Percentiles rank a stretch among this genome's conserved stretches.
Evolutionary conservation across 2,113 vertebrate genomes (phyloP).

Genomic region (Notechis scutatus): DNA sequence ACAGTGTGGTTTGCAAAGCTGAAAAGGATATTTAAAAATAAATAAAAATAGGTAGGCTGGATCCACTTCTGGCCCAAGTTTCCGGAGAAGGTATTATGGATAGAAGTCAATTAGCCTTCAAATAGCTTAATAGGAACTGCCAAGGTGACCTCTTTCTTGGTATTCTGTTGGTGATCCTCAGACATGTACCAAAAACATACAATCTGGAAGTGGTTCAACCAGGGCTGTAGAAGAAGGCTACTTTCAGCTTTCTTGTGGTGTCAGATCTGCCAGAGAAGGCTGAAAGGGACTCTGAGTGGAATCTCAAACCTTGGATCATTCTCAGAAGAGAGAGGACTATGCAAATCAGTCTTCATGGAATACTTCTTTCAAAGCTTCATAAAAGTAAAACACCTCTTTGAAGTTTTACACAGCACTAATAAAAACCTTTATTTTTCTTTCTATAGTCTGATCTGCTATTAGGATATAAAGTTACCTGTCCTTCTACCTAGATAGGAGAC

Average conservation of each 20-base stretch:
- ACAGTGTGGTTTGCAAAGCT: neutral
- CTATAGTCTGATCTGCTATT: neutral
- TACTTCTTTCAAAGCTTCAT: neutral
- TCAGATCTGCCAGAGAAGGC: neutral
- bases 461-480: neutral
- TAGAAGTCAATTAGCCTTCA: neutral
- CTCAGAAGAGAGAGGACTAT: neutral
- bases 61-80: neutral
- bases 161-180: neutral
- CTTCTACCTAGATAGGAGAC: neutral
- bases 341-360: neutral
- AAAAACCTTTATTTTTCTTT: neutral
- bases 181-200: neutral
- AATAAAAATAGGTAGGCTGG: neutral
- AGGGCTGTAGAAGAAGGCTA: neutral
- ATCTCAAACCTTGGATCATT: neutral
- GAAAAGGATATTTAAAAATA: neutral
- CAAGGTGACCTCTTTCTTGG: neutral
- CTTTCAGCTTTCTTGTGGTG: neutral
- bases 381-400: neutral
- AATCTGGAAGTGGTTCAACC: neutral
- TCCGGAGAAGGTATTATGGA: neutral
- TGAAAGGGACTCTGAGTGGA: neutral
- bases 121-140: neutral
- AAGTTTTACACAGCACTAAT: neutral